These are phyloP conservation scores for Allophyes oxyacanthae DNA, from an alignment of 2,888 invertebrate genomes.

Conservation along the genomic window DNA sequence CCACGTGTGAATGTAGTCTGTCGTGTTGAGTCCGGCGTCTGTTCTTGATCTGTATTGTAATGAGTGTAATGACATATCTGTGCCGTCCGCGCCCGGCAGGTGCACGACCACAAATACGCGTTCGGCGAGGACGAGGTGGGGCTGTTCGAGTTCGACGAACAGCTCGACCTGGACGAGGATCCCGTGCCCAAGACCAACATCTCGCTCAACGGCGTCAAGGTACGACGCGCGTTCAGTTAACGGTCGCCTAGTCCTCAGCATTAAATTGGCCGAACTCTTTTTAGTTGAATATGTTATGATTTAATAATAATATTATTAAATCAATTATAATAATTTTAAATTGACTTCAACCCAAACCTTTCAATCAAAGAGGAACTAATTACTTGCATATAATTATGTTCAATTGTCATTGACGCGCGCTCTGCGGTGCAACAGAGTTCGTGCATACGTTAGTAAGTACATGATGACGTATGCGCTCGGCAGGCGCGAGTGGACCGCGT, in stretches of 20 bases:
- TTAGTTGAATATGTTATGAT: neutral
- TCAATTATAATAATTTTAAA: too few relatives aligned
- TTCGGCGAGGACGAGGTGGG: constrained; percentile 64
- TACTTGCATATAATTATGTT: too few relatives aligned
- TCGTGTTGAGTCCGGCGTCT: too few relatives aligned
- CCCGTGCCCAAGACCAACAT: constrained; percentile 76
- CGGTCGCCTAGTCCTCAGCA: neutral
- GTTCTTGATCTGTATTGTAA: too few relatives aligned
- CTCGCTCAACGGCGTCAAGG: constrained; percentile 87
- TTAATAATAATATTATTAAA: too few relatives aligned
- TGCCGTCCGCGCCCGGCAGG: constrained; percentile 51
- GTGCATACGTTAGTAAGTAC: too few relatives aligned
- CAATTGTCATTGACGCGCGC: too few relatives aligned
- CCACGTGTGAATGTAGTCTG: neutral
- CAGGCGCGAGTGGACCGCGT: constrained; percentile 96
- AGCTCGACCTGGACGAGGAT: constrained; percentile 68
- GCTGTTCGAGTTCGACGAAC: constrained; percentile 74
- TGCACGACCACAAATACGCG: constrained; percentile 51
- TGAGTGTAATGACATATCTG: too few relatives aligned
- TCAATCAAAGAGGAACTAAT: too few relatives aligned
- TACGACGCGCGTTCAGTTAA: constrained; percentile 49
- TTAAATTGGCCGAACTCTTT: neutral
- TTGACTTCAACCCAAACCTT: too few relatives aligned
- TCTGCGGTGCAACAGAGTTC: too few relatives aligned
- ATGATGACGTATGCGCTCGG: too few relatives aligned